Evolutionary conservation across 2,113 vertebrate genomes (phyloP), one percentile per base, ranked within the genome.

Genomic region (Eulemur rufifrons): DNA sequence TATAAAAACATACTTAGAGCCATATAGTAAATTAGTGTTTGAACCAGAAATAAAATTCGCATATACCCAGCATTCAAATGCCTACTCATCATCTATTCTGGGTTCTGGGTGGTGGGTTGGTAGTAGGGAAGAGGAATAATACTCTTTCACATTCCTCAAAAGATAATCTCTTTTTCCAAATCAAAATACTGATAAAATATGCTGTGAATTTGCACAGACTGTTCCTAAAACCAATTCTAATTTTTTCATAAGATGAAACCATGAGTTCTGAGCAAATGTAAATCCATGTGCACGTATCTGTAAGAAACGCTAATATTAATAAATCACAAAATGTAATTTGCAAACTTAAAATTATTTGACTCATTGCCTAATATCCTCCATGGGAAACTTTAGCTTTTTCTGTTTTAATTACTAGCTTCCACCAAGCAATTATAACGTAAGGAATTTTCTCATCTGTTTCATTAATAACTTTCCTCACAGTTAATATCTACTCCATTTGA

Each of bases 401-500:
- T 97, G 34, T 90, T 97, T 95, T 97, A 97, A 93, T 94, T 97
- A 91, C 45, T 96, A 84, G 91, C 68, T 89, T 68, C 78, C 39
- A 85, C 54, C 59, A 86, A 83, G 77, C 37, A 97, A 95, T 96
- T 96, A 91, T 37, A 96, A 88, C 8, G 77, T 73, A 66, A 91
- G 64, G 34, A 64, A 63, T 91, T 91, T 96, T 95, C 68, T 96
- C 21, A 76, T 89, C 96, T 96, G 50, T 56, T 96, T 96, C 95
- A 81, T 89, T 91, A 94, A 89, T 94, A 96, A 86, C 37, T 92
- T 88, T 91, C 56, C 42, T 89, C 5, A 34, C 78, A 56, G 39
- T 66, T 96, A 97, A 71, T 69, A 86, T 56, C 42, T 3, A 91
- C n/a, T 83, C 66, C 39, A 23, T 76, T 86, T 76, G 47, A 94